Percentiles rank a stretch among this genome's conserved stretches.
Evolutionary conservation across 37 sponge, comb jelly and placozoan genomes (phyloP).

Genomic region (Amphimedon queenslandica): DNA sequence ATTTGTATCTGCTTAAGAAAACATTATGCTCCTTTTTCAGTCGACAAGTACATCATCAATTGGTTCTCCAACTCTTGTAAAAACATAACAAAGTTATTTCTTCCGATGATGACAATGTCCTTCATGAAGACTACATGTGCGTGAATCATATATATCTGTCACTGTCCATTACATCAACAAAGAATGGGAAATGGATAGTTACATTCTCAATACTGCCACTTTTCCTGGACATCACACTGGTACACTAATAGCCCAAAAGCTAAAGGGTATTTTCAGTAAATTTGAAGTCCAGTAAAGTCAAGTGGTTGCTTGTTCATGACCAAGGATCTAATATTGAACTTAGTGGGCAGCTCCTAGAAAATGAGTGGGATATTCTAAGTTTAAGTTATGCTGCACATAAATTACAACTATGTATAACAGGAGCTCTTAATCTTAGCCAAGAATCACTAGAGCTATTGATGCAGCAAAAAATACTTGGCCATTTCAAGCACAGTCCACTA

Average conservation of each 20-base stretch:
- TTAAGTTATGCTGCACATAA: conserved; percentile 14
- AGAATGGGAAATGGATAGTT: conserved; percentile 1
- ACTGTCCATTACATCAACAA: background rate
- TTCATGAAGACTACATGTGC: too few species aligned
- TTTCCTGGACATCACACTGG: conserved; percentile 17
- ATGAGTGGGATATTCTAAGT: background rate
- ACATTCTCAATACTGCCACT: background rate
- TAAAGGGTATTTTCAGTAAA: background rate
- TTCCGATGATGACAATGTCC: too few species aligned
- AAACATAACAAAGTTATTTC: too few species aligned
- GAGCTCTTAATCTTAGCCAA: background rate
- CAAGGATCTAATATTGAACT: conserved; percentile 13
- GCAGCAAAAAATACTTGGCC: conserved; percentile 12
- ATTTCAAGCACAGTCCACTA: conserved; percentile 25
- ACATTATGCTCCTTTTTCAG: too few species aligned
- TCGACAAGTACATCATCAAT: too few species aligned
- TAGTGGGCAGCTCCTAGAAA: background rate
- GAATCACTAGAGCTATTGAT: background rate
- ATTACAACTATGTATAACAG: conserved; percentile 14
- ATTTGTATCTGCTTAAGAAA: too few species aligned
- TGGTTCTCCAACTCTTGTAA: too few species aligned
- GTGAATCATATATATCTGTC: conserved; percentile 3
- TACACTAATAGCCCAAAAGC: background rate
- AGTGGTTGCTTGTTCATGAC: conserved; percentile 12
- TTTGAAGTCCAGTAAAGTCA: background rate